Base-by-base conservation (phyloP, 1,140 invertebrate genomes). In the Idris sp. region DNA sequence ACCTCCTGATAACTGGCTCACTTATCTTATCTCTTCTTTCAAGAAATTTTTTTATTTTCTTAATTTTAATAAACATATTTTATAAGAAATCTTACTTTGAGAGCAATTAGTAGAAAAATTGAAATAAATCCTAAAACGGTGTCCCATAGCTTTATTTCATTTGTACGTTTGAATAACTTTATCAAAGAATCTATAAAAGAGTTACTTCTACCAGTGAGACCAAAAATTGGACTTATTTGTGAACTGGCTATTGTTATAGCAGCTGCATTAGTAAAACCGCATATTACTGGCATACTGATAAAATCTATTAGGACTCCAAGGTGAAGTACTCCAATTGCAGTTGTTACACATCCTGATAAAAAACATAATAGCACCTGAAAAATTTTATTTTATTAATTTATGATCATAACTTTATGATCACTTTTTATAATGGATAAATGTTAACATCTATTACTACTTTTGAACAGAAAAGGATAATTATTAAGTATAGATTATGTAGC, bases 231-330 rank as follows among this genome's bases (percentile, higher is more conserved):
- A 65, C 89, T 91, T 4, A 93, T 62, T 83, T 93, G 92, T 2
- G 90, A 89, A 26, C 89, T 85, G 2, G 88, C 90, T 41, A 92
- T 93, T 35, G 91, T 92, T 38, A 92, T 87, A 2, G 92, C 91
- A 1, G 92, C 92, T 2, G 92, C 91, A 43, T 91, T 90, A 0
- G 90, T 92, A 56, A 93, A 93, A 6, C 91, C 91, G 73, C 89
- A 90, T 35, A 92, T 92, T 25, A 93, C 91, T 9, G 92, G 90
- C 83, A 89, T 81, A 11, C 87, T 92, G 51, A 93, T 92, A 79
- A 92, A 87, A 71, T 87, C 82, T 0, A 87, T 77, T 5, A 86
- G 76, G 77, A 88, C 88, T 88, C 92, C 92, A 56, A 93, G 79
- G 49, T 91, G 89, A 8, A 92, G 81, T 11, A 93, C 14, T 5